Conservation (phyloP, 2,797 vertebrate genomes). For the Hippoglossus hippoglossus region DNA sequence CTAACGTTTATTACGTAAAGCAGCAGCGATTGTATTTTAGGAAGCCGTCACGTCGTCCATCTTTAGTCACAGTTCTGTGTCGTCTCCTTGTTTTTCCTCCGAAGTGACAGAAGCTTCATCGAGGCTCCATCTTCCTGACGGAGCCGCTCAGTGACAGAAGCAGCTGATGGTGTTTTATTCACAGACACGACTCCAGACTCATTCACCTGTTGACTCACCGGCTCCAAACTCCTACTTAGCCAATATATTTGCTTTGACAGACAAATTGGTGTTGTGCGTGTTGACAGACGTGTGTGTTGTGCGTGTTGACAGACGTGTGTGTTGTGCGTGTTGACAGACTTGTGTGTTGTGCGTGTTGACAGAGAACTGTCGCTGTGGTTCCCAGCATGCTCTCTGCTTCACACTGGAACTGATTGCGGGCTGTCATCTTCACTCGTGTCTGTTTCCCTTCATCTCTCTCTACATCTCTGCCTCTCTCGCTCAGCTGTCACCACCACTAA, state of each 20-base stretch:
- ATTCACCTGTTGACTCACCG: conserved; percentile 52
- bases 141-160: not conserved
- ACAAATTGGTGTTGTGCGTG: conserved; percentile 23
- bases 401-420: conserved; percentile 56
- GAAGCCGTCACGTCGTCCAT: no score
- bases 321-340: conserved; percentile 8
- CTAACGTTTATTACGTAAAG: no score
- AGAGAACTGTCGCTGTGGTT: conserved; percentile 35
- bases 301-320: conserved; percentile 33
- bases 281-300: conserved; percentile 23
- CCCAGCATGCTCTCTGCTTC: conserved; percentile 65
- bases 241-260: conserved; percentile 61
- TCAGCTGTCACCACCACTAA: conserved; percentile 59
- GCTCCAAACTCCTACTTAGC: conserved; percentile 42
- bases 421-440: conserved; percentile 64
- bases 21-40: no score
- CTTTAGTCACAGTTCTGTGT: no score
- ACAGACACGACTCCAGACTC: not conserved
- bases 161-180: not conserved
- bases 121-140: not conserved
- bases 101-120: not conserved
- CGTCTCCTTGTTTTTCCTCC: no score
- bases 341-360: conserved; percentile 39
- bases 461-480: conserved; percentile 2
- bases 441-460: conserved; percentile 24